Percentiles rank a stretch among this genome's conserved stretches.
Evolutionary conservation across 1,140 invertebrate genomes (phyloP).

Genomic region (Hylaeus volcanicus): DNA sequence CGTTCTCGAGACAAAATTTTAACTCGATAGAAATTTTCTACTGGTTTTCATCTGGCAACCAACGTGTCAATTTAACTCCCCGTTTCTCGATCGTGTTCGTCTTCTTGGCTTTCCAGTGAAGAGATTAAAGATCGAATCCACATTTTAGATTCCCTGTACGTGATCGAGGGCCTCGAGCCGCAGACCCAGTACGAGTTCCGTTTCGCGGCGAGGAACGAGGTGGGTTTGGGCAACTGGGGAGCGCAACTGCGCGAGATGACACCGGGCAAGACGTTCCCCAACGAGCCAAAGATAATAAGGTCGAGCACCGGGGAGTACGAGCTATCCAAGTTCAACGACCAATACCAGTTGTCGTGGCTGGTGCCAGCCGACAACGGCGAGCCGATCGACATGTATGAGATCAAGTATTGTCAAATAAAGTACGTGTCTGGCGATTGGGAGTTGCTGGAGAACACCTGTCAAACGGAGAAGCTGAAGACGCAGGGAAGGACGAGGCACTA

Average conservation of each 20-base stretch:
- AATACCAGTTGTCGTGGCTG: conserved; percentile 90
- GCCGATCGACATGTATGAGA: conserved; percentile 90
- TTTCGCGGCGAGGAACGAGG: conserved; percentile 91
- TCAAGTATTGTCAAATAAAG: conserved; percentile 87
- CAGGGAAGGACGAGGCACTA: conserved; percentile 84
- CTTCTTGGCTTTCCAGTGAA: too few relatives aligned
- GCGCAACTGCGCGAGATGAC: conserved; percentile 82
- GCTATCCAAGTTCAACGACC: conserved; percentile 85
- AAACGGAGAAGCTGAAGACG: conserved; percentile 81
- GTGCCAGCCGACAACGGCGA: conserved; percentile 93
- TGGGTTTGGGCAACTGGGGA: conserved; percentile 89
- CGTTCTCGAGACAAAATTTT: too few relatives aligned
- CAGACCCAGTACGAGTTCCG: conserved; percentile 91
- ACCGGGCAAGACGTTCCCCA: conserved; percentile 81
- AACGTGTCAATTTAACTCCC: too few relatives aligned
- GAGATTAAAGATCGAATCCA: too few relatives aligned
- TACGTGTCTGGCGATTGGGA: conserved; percentile 84
- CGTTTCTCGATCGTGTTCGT: too few relatives aligned
- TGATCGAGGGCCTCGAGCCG: conserved; percentile 90
- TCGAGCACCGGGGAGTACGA: conserved; percentile 66
- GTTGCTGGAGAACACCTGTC: conserved; percentile 82
- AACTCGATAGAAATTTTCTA: too few relatives aligned
- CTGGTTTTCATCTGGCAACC: too few relatives aligned
- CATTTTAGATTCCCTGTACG: conserved; percentile 84
- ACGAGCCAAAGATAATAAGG: conserved; percentile 80